Conservation (phyloP, 2,113 vertebrate genomes). For the Mirza zaza region DNA sequence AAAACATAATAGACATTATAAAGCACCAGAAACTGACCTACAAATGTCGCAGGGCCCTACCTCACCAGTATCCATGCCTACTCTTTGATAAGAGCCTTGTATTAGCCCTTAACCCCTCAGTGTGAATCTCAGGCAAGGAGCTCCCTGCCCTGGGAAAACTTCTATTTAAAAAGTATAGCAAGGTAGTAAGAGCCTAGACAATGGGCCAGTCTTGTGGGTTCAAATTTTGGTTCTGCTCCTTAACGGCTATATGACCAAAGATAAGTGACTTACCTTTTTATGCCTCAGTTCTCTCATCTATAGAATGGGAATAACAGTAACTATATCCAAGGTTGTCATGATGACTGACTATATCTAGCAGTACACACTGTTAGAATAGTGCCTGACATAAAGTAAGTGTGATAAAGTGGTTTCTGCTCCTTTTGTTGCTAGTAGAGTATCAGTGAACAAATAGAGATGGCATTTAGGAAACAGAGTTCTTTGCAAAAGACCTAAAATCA, state of each 20-base stretch:
- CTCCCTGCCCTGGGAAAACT: neutral
- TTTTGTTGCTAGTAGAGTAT: neutral
- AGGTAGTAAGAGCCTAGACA: neutral
- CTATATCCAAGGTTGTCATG: neutral
- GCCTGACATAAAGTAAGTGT: neutral
- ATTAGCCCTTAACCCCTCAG: neutral
- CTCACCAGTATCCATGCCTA: neutral
- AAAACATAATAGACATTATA: neutral
- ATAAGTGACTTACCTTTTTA: neutral
- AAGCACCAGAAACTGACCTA: neutral
- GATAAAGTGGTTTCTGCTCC: neutral
- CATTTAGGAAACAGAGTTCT: neutral
- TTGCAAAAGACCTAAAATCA: neutral
- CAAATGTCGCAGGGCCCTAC: neutral
- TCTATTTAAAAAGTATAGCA: neutral
- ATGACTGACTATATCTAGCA: neutral
- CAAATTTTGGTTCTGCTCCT: neutral
- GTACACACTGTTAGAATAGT: neutral
- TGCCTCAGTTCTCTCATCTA: neutral
- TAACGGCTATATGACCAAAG: neutral
- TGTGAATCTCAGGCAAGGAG: neutral
- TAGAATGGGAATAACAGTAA: neutral
- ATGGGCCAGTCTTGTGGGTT: neutral
- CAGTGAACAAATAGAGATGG: neutral
- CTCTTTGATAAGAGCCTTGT: neutral